These are phyloP conservation scores for Macaria notata DNA, from an alignment of 2,888 invertebrate genomes.

Conservation along the genomic window DNA sequence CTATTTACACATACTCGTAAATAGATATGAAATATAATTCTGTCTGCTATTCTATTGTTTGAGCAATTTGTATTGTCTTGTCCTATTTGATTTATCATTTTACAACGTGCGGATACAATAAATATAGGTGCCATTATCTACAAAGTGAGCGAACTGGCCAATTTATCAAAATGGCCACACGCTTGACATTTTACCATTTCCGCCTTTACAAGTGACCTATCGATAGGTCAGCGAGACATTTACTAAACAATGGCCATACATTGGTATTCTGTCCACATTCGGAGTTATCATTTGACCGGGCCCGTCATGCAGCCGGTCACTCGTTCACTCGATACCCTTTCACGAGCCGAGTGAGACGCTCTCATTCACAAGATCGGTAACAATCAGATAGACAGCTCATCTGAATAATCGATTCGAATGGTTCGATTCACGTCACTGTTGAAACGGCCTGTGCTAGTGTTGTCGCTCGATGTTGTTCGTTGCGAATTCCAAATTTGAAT, in stretches of 20 bases:
- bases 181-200: slow-evolving; percentile 16
- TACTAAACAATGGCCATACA: slow-evolving; percentile 11
- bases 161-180: slow-evolving; percentile 1
- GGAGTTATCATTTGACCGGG: slow-evolving; percentile 16
- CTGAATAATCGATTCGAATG: slow-evolving; percentile 64
- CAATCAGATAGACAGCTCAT: slow-evolving; percentile 64
- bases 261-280: slow-evolving; percentile 14
- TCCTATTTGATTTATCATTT: no score
- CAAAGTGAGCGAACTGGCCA: no score
- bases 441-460: slow-evolving; percentile 56
- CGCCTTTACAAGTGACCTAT: slow-evolving; percentile 10
- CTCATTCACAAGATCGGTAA: slow-evolving; percentile 47
- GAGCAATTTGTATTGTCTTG: no score
- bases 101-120: no score
- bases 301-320: slow-evolving; percentile 17
- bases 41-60: no score
- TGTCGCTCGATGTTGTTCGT: slow-evolving; percentile 52
- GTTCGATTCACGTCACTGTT: slow-evolving; percentile 57
- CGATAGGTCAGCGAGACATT: slow-evolving; percentile 15
- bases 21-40: no score
- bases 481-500: slow-evolving; percentile 60
- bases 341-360: slow-evolving; percentile 41
- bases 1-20: no score
- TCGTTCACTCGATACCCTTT: slow-evolving; percentile 21
- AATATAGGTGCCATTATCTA: no score